Conservation (phyloP, 2,113 vertebrate species). For the Puffinus mauretanicus region DNA sequence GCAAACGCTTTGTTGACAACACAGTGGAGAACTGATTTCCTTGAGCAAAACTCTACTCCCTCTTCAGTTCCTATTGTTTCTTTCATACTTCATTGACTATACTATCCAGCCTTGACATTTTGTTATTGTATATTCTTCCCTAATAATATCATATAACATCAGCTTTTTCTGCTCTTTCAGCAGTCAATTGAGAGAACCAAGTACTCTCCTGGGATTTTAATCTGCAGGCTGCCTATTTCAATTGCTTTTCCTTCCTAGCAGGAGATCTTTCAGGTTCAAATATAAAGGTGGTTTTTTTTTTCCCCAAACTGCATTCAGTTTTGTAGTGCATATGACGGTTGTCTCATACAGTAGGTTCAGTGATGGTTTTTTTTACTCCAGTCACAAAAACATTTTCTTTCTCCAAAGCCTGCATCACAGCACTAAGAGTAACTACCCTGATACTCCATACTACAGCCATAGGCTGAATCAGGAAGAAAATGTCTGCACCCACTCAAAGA, state of each 20-base stretch:
- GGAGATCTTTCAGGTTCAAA: constrained; percentile 20
- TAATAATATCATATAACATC: constrained; percentile 49
- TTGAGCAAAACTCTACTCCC: constrained; percentile 21
- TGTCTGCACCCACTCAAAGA: background rate
- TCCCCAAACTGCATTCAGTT: background rate
- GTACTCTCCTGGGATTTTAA: constrained; percentile 37
- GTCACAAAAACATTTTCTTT: background rate
- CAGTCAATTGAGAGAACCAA: constrained; percentile 40
- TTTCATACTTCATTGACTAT: constrained; percentile 47
- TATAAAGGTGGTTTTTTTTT: background rate
- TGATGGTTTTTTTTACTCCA: background rate
- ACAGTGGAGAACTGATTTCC: constrained; percentile 2
- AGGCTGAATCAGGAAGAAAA: background rate
- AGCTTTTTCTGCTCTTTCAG: constrained; percentile 36
- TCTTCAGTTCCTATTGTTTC: constrained; percentile 18
- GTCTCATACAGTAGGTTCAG: background rate
- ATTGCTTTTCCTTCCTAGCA: constrained; percentile 27
- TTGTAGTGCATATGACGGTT: background rate
- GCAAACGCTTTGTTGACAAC: background rate
- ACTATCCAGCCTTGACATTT: constrained; percentile 40
- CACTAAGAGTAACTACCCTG: background rate
- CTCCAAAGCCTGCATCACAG: background rate
- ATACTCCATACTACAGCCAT: background rate
- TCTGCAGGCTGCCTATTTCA: constrained; percentile 32
- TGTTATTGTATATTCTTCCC: constrained; percentile 39